Evolutionary conservation across 2,888 invertebrate genomes (phyloP).

Genomic region (Trichopria drosophilae): DNA sequence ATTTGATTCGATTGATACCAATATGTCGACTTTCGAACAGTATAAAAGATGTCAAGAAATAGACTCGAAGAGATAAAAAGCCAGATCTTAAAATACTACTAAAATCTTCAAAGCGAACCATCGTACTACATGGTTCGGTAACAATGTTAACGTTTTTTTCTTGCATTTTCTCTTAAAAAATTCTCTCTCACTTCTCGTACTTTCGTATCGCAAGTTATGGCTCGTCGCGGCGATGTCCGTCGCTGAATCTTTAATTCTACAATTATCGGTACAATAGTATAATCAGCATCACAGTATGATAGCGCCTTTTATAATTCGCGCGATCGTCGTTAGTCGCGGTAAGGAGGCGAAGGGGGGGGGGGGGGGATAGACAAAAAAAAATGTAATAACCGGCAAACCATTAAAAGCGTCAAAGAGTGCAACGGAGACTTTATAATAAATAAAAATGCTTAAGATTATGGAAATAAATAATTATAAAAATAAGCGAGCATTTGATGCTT

Average conservation of each 20-base stretch:
- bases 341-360: too few species aligned
- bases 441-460: slow-evolving; percentile 41
- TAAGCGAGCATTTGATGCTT: slow-evolving; percentile 56
- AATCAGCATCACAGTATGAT: slow-evolving; percentile 59
- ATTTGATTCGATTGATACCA: too few species aligned
- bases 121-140: too few species aligned
- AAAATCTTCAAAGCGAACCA: too few species aligned
- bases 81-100: background rate
- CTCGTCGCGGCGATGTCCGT: too few species aligned
- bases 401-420: slow-evolving; percentile 42
- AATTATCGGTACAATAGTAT: slow-evolving; percentile 45
- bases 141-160: too few species aligned
- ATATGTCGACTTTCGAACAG: too few species aligned
- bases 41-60: too few species aligned
- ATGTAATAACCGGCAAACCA: slow-evolving; percentile 54
- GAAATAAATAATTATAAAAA: slow-evolving; percentile 58
- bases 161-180: too few species aligned
- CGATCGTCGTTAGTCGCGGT: slow-evolving; percentile 51
- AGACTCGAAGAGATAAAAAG: background rate
- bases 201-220: too few species aligned
- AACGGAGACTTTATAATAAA: slow-evolving; percentile 7
- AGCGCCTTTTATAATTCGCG: slow-evolving; percentile 55
- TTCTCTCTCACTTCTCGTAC: too few species aligned
- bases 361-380: too few species aligned
- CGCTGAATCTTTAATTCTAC: slow-evolving; percentile 33